Base-by-base conservation (phyloP, 2,797 vertebrate genomes). In the Moxostoma hubbsi region DNA sequence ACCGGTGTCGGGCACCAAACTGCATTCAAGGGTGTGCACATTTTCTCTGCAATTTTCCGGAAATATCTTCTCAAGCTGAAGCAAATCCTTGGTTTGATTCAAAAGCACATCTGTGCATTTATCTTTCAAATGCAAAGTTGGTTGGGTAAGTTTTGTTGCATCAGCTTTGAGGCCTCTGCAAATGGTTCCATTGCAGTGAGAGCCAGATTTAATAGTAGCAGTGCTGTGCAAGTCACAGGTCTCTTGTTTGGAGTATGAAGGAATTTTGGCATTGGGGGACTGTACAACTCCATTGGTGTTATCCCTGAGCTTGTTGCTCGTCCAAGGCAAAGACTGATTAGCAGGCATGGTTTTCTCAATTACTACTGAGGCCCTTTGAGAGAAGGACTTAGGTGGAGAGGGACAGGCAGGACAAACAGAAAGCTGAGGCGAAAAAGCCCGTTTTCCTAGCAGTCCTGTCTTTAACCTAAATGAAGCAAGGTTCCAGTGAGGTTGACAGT, bases 221-320 rank as follows among this genome's bases (percentile, higher is more conserved):
- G 54, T 36, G 36, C 79, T 81, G 16, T 54, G 72, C 80, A 88
- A 75, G 81, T 92, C 92, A 43, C 89, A 92, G 72, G 84, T 80
- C 74, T 89, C 93, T 58, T 75, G 81, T 77, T 86, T 75, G 72
- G 89, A 89, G 36, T 83, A 85, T 43, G 90, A 93, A 95, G 96
- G 95, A 94, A 97, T 95, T 95, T 96, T 90, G 83, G 92, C 84
- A 85, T 88, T 92, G 77, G 83, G 90, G 81, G 92, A 90, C 83
- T 5, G 55, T 76, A 93, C 80, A 69, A 94, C 92, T 64, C 89
- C 89, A 78, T 78, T 93, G 73, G 87, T 91, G 73, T 75, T 91
- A 12, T 91, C 87, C 77, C 81, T 69, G 18, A 94, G 89, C 81
- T 90, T 93, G 46, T 57, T 90, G 13, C 86, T 88, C 5, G 82